Conservation (phyloP, 1,140 invertebrate genomes). For the Bilobella aurantiaca region DNA sequence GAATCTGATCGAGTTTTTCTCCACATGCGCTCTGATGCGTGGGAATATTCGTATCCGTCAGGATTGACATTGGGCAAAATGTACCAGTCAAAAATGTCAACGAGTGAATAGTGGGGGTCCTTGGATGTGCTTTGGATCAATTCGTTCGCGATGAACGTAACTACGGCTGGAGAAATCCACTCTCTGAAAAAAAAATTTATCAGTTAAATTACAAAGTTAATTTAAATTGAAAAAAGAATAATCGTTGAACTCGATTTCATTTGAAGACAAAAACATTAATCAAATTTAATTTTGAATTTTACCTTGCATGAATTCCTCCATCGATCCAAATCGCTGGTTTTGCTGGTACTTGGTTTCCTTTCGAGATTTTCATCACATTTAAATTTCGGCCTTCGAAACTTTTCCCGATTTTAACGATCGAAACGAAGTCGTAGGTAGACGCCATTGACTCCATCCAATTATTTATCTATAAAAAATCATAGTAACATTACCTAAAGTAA, state of each 20-base stretch:
- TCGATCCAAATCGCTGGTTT: constrained; percentile 32
- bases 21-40: constrained; percentile 49
- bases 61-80: constrained; percentile 25
- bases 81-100: constrained; percentile 25
- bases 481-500: too few species aligned
- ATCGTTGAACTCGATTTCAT: too few species aligned
- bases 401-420: constrained; percentile 10
- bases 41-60: constrained; percentile 30
- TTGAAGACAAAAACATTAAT: too few species aligned
- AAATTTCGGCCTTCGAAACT: constrained; percentile 20
- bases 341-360: neutral
- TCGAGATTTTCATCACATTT: constrained; percentile 25
- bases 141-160: constrained; percentile 27
- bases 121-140: constrained; percentile 10
- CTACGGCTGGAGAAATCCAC: constrained; percentile 26
- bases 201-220: too few species aligned
- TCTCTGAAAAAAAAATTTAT: constrained; percentile 7
- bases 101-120: neutral
- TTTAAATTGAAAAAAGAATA: too few species aligned
- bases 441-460: constrained; percentile 25
- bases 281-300: too few species aligned
- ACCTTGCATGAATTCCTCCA: constrained; percentile 23
- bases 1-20: constrained; percentile 52
- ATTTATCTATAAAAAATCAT: constrained; percentile 24
- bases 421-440: constrained; percentile 17